Evolutionary conservation across 2,113 vertebrate genomes (phyloP).

Genomic region (Turnix velox): DNA sequence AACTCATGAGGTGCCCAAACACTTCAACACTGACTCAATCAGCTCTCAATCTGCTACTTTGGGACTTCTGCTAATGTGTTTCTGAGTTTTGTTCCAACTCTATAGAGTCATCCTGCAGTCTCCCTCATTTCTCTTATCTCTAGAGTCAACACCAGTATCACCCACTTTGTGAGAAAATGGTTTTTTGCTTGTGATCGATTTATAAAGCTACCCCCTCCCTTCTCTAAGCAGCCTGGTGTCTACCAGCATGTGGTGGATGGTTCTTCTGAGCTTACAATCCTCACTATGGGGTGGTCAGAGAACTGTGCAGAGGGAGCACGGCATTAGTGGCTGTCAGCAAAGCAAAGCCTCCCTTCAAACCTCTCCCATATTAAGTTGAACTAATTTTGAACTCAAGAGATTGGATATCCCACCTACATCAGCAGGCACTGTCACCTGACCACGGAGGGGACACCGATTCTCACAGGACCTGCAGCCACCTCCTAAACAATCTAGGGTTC

Average conservation of each 20-base stretch:
- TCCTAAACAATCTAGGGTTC: neutral
- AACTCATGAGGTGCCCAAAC: neutral
- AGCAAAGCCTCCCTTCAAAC: neutral
- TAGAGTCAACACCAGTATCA: neutral
- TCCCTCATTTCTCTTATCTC: neutral
- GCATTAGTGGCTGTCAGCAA: neutral
- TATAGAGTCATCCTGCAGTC: neutral
- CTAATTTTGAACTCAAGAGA: constrained; percentile 44
- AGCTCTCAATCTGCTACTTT: neutral
- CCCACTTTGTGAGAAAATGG: fast-evolving
- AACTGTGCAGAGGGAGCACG: fast-evolving
- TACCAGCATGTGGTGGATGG: neutral
- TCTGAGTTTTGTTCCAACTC: neutral
- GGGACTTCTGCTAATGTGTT: neutral
- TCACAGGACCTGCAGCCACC: neutral
- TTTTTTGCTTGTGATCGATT: neutral
- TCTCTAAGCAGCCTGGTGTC: neutral
- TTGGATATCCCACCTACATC: constrained; percentile 13
- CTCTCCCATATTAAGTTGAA: neutral
- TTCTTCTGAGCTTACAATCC: neutral
- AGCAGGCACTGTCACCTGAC: neutral
- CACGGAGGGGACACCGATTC: neutral
- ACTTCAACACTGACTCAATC: neutral
- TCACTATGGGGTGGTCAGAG: neutral
- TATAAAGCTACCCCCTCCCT: neutral